Evolutionary conservation across 53 echinoderm and acorn worm species (phyloP).

Genomic region (Apostichopus leukothele): DNA sequence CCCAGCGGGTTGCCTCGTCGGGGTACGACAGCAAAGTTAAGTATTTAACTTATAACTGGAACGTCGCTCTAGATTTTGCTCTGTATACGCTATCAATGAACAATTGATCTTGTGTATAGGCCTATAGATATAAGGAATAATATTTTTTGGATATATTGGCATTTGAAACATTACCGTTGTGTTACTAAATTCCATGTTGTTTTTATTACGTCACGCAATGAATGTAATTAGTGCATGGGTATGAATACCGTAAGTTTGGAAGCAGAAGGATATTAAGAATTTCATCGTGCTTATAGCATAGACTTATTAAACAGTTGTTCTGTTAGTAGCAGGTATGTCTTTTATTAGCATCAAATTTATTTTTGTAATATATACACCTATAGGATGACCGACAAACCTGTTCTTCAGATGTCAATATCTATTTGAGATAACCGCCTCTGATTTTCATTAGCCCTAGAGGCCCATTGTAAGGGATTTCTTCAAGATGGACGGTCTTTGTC

Average conservation of each 20-base stretch:
- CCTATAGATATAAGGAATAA: background rate
- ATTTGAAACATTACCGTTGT: background rate
- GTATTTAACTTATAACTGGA: conserved; percentile 1
- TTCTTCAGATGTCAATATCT: no score
- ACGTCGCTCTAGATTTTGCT: conserved; percentile 1
- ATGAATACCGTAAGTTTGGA: background rate
- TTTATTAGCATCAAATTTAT: no score
- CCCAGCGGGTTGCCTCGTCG: conserved; percentile 26
- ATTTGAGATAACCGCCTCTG: no score
- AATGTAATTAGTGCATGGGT: background rate
- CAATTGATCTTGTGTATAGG: background rate
- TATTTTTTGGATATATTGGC: background rate
- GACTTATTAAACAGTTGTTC: background rate
- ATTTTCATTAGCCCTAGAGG: background rate
- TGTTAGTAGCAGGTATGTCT: background rate
- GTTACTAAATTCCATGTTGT: background rate
- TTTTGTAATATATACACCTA: no score
- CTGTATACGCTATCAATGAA: background rate
- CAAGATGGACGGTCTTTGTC: no score
- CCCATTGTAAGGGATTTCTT: background rate
- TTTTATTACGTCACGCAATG: background rate
- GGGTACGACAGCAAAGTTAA: conserved; percentile 25
- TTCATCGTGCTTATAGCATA: background rate
- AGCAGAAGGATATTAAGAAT: background rate
- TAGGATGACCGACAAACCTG: no score